Conservation (phyloP, 2,888 invertebrate genomes). For the Sceliomorpha sp. region DNA sequence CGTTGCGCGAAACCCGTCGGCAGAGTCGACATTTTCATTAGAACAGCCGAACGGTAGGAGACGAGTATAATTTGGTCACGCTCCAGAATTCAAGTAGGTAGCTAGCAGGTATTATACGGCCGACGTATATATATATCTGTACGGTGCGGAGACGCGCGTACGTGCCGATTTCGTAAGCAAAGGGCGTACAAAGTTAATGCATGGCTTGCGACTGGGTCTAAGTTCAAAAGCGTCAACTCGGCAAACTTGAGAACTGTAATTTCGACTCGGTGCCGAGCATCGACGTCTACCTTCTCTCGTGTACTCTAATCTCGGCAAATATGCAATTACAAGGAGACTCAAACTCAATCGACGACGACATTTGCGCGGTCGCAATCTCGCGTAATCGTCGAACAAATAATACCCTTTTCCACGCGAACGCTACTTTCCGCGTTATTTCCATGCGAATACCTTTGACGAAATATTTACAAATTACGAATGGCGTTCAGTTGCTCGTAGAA, state of each 20-base stretch:
- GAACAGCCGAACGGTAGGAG: slow-evolving; percentile 44
- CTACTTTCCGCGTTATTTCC: too few relatives aligned
- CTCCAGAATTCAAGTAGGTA: slow-evolving; percentile 54
- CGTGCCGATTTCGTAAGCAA: slow-evolving; percentile 53
- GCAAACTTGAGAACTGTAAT: slow-evolving; percentile 40
- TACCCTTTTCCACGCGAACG: too few relatives aligned
- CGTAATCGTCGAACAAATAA: slow-evolving; percentile 1
- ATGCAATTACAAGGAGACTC: background rate
- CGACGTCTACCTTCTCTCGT: background rate
- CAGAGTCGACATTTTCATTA: slow-evolving; percentile 46
- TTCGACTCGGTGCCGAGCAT: slow-evolving; percentile 5
- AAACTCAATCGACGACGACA: background rate
- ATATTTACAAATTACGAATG: too few relatives aligned
- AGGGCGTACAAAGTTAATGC: slow-evolving; percentile 45
- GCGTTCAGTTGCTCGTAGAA: too few relatives aligned
- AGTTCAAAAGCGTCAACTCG: slow-evolving; percentile 28
- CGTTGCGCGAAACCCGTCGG: slow-evolving; percentile 15
- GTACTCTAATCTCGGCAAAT: background rate
- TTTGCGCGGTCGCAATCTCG: background rate
- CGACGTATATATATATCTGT: slow-evolving; percentile 34
- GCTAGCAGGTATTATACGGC: slow-evolving; percentile 27
- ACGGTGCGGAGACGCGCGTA: too few relatives aligned
- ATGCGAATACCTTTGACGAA: too few relatives aligned
- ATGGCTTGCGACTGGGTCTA: slow-evolving; percentile 27
- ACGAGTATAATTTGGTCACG: slow-evolving; percentile 52